Percentiles rank a stretch among this genome's conserved stretches.
Evolutionary conservation across 2,113 vertebrate genomes (phyloP).

Genomic region (Nerophis lumbriciformis): DNA sequence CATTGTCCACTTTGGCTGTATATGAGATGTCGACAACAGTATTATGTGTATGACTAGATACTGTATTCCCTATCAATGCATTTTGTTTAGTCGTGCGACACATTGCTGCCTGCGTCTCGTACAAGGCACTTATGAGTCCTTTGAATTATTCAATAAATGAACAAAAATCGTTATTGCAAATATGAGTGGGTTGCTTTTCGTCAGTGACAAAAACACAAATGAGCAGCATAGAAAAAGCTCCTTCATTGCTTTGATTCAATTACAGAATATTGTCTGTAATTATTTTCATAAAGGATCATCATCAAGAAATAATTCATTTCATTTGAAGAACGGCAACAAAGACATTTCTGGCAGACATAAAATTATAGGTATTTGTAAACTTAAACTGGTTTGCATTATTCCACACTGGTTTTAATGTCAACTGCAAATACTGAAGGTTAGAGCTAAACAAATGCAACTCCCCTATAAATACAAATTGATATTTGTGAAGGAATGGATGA

Average conservation of each 20-base stretch:
- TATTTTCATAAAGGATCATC: not conserved
- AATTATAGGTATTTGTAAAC: not conserved
- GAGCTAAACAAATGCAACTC: no score
- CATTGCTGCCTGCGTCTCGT: constrained; percentile 47
- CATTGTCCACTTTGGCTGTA: constrained; percentile 57
- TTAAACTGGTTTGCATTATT: no score
- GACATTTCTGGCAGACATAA: not conserved
- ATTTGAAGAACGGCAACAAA: no score
- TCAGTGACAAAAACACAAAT: not conserved
- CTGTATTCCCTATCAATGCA: constrained; percentile 62
- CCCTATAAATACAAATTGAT: no score
- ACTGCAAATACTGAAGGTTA: no score
- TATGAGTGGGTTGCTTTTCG: not conserved
- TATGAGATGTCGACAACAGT: constrained; percentile 64
- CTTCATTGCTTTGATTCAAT: no score
- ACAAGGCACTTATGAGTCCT: constrained; percentile 41
- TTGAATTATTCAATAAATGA: constrained; percentile 61
- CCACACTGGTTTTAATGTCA: no score
- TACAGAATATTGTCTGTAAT: not conserved
- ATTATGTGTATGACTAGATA: constrained; percentile 60
- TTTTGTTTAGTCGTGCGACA: constrained; percentile 60
- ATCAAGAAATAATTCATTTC: not conserved
- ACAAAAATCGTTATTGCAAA: constrained; percentile 33
- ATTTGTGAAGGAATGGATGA: no score
- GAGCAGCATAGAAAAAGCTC: not conserved